Base-by-base conservation (phyloP, 2,113 vertebrate species). In the Craseonycteris thonglongyai region DNA sequence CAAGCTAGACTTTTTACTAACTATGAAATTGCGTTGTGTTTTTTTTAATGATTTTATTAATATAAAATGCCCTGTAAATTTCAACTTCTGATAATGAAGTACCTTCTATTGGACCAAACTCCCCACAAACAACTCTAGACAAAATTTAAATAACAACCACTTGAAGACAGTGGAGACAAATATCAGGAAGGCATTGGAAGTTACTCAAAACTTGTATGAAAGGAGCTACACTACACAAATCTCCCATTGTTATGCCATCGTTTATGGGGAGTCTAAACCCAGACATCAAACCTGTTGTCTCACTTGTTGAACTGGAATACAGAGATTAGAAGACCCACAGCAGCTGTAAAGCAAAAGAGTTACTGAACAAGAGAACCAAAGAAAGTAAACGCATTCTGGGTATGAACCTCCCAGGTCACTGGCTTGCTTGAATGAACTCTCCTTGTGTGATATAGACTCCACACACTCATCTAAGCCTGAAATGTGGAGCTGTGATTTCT, bases 1-100 rank as follows among this genome's bases (percentile, higher is more conserved):
- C 24, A 49, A 85, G 30, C 28, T 94, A 19, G 30, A 3, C 66
- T 89, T 74, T 87, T 91, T 65, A 84, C 28, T 71, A 51, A 84
- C 38, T 78, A 33, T 40, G 11, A 47, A 85, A 35, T 86, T 90
- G 12, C 18, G n/a, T n/a, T n/a, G n/a, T n/a, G n/a, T 92, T 71
- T 92, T 71, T 84, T 86, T 14, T 33, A 69, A 71, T 61, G 14
- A 49, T 51, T 81, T 71, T 84, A 71, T 82, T 75, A 33, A 61
- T 79, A 56, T 47, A 47, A 56, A 84, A 47, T 68, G 28, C 24
- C 10, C 16, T 40, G 35, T 49, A n/a, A n/a, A 51, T 90, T 68
- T 74, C 58, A 45, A 18, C 19, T 68, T 82, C 59, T 86, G 59
- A 42, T 69, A 38, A 68, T 26, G 71, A 47, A 82, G 3, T 42